Evolutionary conservation across 2,797 vertebrate genomes (phyloP).

Genomic region (Petrocephalus sullivani): DNA sequence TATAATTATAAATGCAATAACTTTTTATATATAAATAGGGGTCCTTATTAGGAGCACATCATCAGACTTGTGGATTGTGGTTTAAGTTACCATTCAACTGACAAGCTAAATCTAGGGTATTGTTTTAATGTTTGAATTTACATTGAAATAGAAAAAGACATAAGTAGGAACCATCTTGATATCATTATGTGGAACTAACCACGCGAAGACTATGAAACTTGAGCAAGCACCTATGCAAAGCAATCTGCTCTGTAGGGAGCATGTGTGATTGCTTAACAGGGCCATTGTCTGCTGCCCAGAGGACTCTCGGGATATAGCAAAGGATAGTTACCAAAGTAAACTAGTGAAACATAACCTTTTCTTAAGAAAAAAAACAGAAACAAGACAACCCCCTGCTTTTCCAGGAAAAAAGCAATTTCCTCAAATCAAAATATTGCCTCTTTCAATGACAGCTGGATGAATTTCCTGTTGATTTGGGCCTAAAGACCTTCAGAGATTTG

Average conservation of each 20-base stretch:
- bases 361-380: not conserved
- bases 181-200: conserved; percentile 13
- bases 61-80: not conserved
- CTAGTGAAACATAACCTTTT: not conserved
- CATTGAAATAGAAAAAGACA: not conserved
- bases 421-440: conserved; percentile 22
- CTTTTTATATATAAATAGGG: not conserved
- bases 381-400: not conserved
- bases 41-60: not conserved
- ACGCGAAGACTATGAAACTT: not conserved
- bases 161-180: not conserved
- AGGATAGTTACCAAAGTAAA: conserved; percentile 8
- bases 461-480: conserved; percentile 13
- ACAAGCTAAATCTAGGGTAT: not conserved
- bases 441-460: not conserved
- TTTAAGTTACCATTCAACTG: not conserved
- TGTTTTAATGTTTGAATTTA: not conserved
- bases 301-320: not conserved
- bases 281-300: not conserved
- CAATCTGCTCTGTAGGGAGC: no score
- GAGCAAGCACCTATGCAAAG: not conserved
- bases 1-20: not conserved
- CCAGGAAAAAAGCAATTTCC: conserved; percentile 14
- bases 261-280: conserved; percentile 8
- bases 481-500: not conserved